Percentiles rank a stretch among this genome's conserved stretches.
Conservation (phyloP, 2,113 vertebrate species). For the Barnardius zonarius region DNA sequence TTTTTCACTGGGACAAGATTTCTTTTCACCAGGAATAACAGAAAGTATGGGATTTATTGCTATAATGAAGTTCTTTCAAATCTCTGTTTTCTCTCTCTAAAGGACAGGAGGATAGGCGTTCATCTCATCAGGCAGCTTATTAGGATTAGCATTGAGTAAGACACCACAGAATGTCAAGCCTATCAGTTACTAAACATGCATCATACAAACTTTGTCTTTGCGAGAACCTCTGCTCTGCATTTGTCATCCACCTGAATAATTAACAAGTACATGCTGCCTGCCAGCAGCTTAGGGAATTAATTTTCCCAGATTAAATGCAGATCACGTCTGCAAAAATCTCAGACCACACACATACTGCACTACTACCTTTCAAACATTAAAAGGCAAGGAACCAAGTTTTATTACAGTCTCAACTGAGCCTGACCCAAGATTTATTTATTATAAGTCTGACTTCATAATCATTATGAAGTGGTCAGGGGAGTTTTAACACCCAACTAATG, state of each 20-base stretch:
- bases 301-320: constrained; percentile 78
- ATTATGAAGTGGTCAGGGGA: background rate
- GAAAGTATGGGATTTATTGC: constrained; percentile 75
- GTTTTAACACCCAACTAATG: background rate
- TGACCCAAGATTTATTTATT: constrained; percentile 36
- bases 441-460: background rate
- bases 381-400: constrained; percentile 45
- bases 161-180: constrained; percentile 80
- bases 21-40: constrained; percentile 67
- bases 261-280: constrained; percentile 87
- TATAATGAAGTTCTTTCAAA: constrained; percentile 79
- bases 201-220: constrained; percentile 84
- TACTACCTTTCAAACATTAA: constrained; percentile 61
- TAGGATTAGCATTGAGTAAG: constrained; percentile 83
- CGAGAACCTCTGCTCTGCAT: constrained; percentile 85
- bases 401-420: background rate
- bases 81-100: constrained; percentile 73
- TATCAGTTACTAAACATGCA: constrained; percentile 82
- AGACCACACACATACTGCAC: constrained; percentile 73
- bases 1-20: constrained; percentile 70
- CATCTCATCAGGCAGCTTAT: constrained; percentile 80
- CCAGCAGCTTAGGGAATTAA: constrained; percentile 83
- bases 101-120: constrained; percentile 75
- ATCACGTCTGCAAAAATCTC: constrained; percentile 75
- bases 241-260: constrained; percentile 88